These are phyloP conservation scores for Hycleus phaleratus DNA, from an alignment of 1,140 invertebrate genomes.

Conservation along the genomic window DNA sequence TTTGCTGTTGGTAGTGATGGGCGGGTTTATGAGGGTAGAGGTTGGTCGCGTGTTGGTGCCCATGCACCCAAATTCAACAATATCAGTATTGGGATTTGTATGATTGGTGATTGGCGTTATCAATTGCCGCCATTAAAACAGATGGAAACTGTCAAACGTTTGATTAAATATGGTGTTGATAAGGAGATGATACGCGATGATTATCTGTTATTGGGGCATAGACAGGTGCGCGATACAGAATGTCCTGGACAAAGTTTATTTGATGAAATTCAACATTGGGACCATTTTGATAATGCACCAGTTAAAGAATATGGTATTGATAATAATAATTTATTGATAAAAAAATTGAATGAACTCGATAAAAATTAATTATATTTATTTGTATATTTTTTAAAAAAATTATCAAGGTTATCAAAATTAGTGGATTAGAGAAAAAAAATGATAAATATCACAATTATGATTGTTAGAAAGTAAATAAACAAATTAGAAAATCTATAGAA, in stretches of 20 bases:
- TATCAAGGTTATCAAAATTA: too few species aligned
- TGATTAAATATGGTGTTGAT: slow-evolving; percentile 56
- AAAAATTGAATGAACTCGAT: too few species aligned
- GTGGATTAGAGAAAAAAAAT: too few species aligned
- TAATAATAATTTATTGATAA: not conserved
- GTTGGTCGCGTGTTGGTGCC: slow-evolving; percentile 63
- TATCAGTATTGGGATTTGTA: slow-evolving; percentile 63
- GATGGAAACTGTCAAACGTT: slow-evolving; percentile 48
- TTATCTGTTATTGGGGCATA: slow-evolving; percentile 61
- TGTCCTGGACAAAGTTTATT: slow-evolving; percentile 62
- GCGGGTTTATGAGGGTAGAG: slow-evolving; percentile 64
- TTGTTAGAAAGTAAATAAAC: too few species aligned
- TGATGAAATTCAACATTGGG: slow-evolving; percentile 55
- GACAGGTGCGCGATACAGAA: slow-evolving; percentile 58
- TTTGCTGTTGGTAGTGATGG: slow-evolving; percentile 75
- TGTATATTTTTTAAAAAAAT: too few species aligned
- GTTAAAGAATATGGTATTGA: not conserved
- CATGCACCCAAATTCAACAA: slow-evolving; percentile 63
- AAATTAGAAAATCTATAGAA: too few species aligned
- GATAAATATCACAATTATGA: too few species aligned
- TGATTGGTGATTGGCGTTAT: slow-evolving; percentile 59
- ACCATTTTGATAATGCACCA: slow-evolving; percentile 41
- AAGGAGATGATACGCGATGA: slow-evolving; percentile 49
- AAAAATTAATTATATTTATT: too few species aligned
- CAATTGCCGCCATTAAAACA: slow-evolving; percentile 50